Base-by-base conservation (phyloP, 2,113 vertebrate genomes). In the Entelurus aequoreus region DNA sequence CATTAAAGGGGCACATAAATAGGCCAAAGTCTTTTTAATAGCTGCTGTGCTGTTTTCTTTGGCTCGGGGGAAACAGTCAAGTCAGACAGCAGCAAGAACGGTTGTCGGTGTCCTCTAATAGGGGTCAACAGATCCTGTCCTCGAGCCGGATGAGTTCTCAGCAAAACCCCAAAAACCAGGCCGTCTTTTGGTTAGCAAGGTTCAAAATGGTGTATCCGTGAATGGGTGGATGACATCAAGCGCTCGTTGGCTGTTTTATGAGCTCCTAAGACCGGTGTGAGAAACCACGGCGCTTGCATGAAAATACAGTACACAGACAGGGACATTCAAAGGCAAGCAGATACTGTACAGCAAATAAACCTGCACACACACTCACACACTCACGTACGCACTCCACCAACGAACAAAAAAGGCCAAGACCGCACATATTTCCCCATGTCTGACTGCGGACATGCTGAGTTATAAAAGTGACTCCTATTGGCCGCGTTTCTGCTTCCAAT, bases 1-100 rank as follows among this genome's bases (percentile, higher is more conserved):
- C 83, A 85, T 88, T 84, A 85, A 80, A 79, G 81, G 66, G 59
- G 52, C 80, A 83, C 81, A 85, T 83, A 83, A 85, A 86, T 76
- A 66, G 63, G 62, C 77, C 67, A 66, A 83, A 70, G 67, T 44
- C 55, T 21, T 78, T 76, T 82, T 82, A 82, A 84, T 78, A 77
- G 83, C 78, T 63, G 79, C 74, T 6, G 66, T 70, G 73, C 80
- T 80, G 83, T 88, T 87, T 86, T 73, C 72, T 84, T 83, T 88
- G 79, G 86, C 81, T 71, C 61, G 58, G 54, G 12, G 16, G 66
- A 66, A 72, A 66, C 74, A 60, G 72, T 78, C 66, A 68, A 66
- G 69, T 52, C 52, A 62, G 66, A 61, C 59, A 71, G 63, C 66
- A 68, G 44, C 42, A 59, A 63, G 60, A 66, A 49, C 4, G 46